phyloP scores from a whole-genome alignment of 2,888 invertebrate species.

The Chorisops tibialis region DNA sequence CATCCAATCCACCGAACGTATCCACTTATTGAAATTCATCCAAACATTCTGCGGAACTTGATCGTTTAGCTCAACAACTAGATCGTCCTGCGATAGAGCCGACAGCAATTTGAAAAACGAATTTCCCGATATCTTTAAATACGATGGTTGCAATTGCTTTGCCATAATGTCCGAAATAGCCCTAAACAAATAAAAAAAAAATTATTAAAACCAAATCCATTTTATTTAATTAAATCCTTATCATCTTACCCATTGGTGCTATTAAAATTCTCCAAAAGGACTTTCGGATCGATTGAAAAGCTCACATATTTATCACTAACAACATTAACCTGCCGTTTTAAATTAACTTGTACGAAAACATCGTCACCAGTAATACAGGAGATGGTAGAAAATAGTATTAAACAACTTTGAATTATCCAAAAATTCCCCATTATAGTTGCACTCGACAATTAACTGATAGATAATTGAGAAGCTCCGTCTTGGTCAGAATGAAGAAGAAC shows the following conservation, averaged over 20 bases:
- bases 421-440: too few relatives aligned
- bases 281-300: slow-evolving; percentile 67
- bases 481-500: not conserved
- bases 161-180: slow-evolving; percentile 25
- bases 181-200: slow-evolving; percentile 40
- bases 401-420: not conserved
- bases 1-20: slow-evolving; percentile 22
- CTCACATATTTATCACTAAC: slow-evolving; percentile 71
- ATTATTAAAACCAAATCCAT: slow-evolving; percentile 10
- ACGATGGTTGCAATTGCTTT: slow-evolving; percentile 25
- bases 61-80: slow-evolving; percentile 49
- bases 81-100: slow-evolving; percentile 15
- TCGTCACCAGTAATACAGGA: slow-evolving; percentile 47
- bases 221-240: slow-evolving; percentile 46
- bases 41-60: slow-evolving; percentile 11
- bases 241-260: slow-evolving; percentile 47
- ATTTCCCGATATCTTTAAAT: slow-evolving; percentile 25
- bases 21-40: slow-evolving; percentile 28
- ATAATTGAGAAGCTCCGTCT: not conserved
- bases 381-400: not conserved
- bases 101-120: slow-evolving; percentile 21
- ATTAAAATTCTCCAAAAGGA: slow-evolving; percentile 54
- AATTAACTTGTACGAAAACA: slow-evolving; percentile 58
- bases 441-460: too few relatives aligned
- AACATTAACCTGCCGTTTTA: slow-evolving; percentile 61